Conservation (phyloP, 35 echinoderm and acorn worm species). For the Apostichopus parvimensis region DNA sequence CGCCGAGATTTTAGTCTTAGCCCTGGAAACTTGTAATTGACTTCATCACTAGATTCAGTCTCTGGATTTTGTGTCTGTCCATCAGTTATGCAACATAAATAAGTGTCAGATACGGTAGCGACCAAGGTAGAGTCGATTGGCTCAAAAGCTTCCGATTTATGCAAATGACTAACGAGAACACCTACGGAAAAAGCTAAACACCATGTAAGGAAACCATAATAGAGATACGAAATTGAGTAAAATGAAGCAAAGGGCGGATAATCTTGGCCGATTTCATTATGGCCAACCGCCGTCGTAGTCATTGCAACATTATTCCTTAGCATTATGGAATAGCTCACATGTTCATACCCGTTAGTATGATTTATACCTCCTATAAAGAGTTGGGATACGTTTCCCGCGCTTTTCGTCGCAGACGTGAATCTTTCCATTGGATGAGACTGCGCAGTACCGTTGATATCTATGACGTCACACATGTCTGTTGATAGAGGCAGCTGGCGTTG, state of each 20-base stretch:
- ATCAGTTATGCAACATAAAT: conserved; percentile 24
- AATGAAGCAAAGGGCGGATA: conserved; percentile 39
- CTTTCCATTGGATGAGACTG: neutral
- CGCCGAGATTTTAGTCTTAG: neutral
- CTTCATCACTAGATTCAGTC: no score
- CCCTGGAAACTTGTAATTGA: neutral
- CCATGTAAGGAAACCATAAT: conserved; percentile 57
- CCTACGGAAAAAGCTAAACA: conserved; percentile 10
- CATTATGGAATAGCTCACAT: neutral
- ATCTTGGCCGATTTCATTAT: neutral
- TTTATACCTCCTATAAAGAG: neutral
- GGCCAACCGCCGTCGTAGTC: neutral
- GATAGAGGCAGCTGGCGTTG: conserved; percentile 9
- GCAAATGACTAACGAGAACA: conserved; percentile 19
- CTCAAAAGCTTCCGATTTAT: neutral
- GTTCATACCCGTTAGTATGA: neutral
- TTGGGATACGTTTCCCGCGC: neutral
- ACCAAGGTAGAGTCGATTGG: neutral
- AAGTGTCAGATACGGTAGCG: conserved; percentile 15
- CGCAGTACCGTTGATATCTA: neutral
- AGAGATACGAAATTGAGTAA: conserved; percentile 49
- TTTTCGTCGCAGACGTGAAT: neutral
- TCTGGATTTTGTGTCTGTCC: neutral
- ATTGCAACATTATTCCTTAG: neutral
- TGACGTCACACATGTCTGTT: neutral